These are phyloP conservation scores for Trachelus troglodyta DNA, from an alignment of 2,888 invertebrate species.

Conservation along the genomic window DNA sequence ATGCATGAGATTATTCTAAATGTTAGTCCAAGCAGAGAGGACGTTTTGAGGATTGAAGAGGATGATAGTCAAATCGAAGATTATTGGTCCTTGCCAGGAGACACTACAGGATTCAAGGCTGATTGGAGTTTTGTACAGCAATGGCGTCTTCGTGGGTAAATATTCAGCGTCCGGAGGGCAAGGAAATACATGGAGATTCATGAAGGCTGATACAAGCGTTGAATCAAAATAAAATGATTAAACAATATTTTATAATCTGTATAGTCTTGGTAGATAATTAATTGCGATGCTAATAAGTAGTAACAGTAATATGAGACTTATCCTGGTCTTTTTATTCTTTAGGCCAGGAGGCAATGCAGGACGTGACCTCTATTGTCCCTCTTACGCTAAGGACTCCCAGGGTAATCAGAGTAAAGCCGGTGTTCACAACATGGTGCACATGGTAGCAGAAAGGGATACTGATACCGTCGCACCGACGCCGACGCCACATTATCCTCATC, in stretches of 20 bases:
- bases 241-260: background rate
- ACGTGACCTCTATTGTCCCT: conserved; percentile 59
- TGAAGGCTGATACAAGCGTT: background rate
- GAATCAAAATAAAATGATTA: background rate
- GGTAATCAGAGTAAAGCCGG: conserved; percentile 52
- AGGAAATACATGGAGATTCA: background rate
- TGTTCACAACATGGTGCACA: conserved; percentile 61
- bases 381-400: conserved; percentile 44
- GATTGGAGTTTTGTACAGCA: conserved; percentile 83
- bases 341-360: conserved; percentile 61
- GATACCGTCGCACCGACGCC: conserved; percentile 67
- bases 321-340: conserved; percentile 16
- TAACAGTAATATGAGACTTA: conserved; percentile 6
- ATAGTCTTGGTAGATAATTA: background rate
- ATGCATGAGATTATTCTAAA: conserved; percentile 70
- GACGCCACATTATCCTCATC: conserved; percentile 58
- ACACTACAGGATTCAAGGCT: conserved; percentile 68
- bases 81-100: conserved; percentile 64
- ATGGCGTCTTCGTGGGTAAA: conserved; percentile 76
- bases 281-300: background rate
- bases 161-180: conserved; percentile 9
- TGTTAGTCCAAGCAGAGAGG: conserved; percentile 67
- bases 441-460: conserved; percentile 71
- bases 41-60: conserved; percentile 61
- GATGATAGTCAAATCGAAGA: conserved; percentile 60